Base-by-base conservation (phyloP, 2,888 invertebrate genomes). In the Scaptomyza polygonia region DNA sequence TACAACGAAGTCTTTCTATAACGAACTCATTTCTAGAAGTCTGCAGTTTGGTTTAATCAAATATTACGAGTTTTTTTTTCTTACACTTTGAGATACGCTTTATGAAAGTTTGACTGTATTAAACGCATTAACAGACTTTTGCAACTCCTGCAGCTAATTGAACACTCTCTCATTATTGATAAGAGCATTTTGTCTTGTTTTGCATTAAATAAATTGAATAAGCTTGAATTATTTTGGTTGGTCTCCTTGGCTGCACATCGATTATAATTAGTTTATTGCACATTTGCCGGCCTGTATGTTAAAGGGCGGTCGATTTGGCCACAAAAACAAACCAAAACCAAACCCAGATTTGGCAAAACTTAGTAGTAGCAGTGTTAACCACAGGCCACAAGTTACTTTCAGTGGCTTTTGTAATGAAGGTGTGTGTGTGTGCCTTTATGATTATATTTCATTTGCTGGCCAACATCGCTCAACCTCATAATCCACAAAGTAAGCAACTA, bases 371-470 rank as follows among this genome's bases (percentile, higher is more conserved):
- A 42, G 49, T 43, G 51, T 47, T 56, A 56, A 42, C 59, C 67
- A 36, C 63, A 62, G 51, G 58, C 39, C 59, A 51, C 44, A 59
- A 18, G 14, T 49, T 43, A 65, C 27, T 21, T 30, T 47, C 30
- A 30, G 25, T 32, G 55, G 21, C 66, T 59, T 58, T 62, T 56
- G 45, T 25, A 12, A 40, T 58, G 42, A n/a, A 3, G 6, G 39
- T 30, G 14, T 21, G 3, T 21, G 14, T 14, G 5, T 49, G 30
- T 18, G 27, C 48, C 27, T 43, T 56, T 34, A 52, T 55, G 70
- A 70, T 72, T 70, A 76, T 63, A 78, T 81, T 78, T 81, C 63
- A 67, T 73, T 67, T 67, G 68, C 67, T 76, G 47, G 34, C 57
- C 49, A 70, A 65, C 43, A 39, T 56, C 54, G 57, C 47, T 72